Conservation (phyloP, 1,140 invertebrate species). For the Sweltsa coloradensis region DNA sequence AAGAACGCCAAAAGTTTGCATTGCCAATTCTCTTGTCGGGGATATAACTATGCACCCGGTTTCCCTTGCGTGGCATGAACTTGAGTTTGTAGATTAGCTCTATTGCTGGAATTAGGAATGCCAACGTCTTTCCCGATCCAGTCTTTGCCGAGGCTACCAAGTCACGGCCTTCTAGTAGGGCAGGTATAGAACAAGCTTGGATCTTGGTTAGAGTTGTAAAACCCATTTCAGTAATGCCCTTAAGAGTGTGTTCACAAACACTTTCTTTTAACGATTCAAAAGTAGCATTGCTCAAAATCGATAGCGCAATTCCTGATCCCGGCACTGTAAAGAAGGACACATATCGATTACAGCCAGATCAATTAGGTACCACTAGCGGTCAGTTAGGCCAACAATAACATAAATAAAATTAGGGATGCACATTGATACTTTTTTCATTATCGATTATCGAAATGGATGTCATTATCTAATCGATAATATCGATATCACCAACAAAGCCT, state of each 20-base stretch:
- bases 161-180: constrained; percentile 87
- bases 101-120: constrained; percentile 92
- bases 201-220: constrained; percentile 96
- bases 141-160: constrained; percentile 92
- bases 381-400: too few relatives aligned
- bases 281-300: constrained; percentile 39
- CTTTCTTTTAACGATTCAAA: constrained; percentile 50
- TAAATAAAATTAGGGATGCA: too few relatives aligned
- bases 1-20: constrained; percentile 97
- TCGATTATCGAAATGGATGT: too few relatives aligned
- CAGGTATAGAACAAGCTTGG: constrained; percentile 83
- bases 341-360: too few relatives aligned
- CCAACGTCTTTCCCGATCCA: constrained; percentile 95
- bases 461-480: too few relatives aligned
- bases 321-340: too few relatives aligned
- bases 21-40: constrained; percentile 91
- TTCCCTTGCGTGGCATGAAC: constrained; percentile 92
- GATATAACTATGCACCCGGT: constrained; percentile 94
- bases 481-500: too few relatives aligned
- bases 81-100: constrained; percentile 89
- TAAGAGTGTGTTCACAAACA: constrained; percentile 71
- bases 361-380: too few relatives aligned
- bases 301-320: constrained; percentile 43
- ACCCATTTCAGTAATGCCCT: constrained; percentile 87
- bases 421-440: too few relatives aligned